A percentile compares a stretch with the other conserved stretches of the same genome.
phyloP scores from a whole-genome alignment of 2,797 vertebrate genomes.

The Malacoctenus gilli region DNA sequence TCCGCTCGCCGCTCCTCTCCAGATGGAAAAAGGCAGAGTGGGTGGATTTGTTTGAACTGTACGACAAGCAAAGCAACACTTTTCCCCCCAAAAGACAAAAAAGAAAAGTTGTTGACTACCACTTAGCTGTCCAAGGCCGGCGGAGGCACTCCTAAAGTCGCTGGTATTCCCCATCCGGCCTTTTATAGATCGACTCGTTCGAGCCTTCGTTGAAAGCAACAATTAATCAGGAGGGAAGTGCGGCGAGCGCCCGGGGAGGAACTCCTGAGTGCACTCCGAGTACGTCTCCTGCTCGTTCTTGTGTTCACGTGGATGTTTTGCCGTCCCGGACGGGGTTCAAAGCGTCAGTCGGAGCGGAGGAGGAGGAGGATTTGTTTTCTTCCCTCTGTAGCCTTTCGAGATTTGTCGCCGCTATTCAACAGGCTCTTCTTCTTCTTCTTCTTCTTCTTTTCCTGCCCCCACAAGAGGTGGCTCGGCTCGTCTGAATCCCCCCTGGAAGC shows the following conservation, averaged over 20 bases:
- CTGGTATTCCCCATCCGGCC: slow-evolving; percentile 18
- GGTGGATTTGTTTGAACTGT: slow-evolving; percentile 26
- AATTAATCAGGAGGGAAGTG: slow-evolving; percentile 35
- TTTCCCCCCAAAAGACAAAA: slow-evolving; percentile 3
- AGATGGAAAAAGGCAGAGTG: not conserved
- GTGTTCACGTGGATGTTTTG: slow-evolving; percentile 39
- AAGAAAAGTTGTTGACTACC: slow-evolving; percentile 10
- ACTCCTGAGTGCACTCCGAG: slow-evolving; percentile 27
- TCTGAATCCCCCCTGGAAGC: slow-evolving; percentile 24
- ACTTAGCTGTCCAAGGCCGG: slow-evolving; percentile 19
- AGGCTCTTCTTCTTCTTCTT: slow-evolving; percentile 5
- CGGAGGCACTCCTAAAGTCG: slow-evolving; percentile 19
- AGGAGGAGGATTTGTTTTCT: too few relatives aligned
- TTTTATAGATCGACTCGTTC: slow-evolving; percentile 45
- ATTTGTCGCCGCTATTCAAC: slow-evolving; percentile 43
- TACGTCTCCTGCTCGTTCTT: slow-evolving; percentile 26
- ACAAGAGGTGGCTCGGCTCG: slow-evolving; percentile 16
- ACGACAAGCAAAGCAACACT: slow-evolving; percentile 19
- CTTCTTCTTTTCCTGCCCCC: not conserved
- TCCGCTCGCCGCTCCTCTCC: not conserved
- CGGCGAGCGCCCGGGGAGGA: slow-evolving; percentile 30
- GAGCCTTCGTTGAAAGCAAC: slow-evolving; percentile 42
- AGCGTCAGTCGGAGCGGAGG: not conserved
- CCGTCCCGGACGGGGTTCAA: slow-evolving; percentile 12
- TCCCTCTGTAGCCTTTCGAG: slow-evolving; percentile 21